These are phyloP conservation scores for Lysiphlebus fabarum DNA, from an alignment of 1,140 invertebrate genomes.

Conservation along the genomic window DNA sequence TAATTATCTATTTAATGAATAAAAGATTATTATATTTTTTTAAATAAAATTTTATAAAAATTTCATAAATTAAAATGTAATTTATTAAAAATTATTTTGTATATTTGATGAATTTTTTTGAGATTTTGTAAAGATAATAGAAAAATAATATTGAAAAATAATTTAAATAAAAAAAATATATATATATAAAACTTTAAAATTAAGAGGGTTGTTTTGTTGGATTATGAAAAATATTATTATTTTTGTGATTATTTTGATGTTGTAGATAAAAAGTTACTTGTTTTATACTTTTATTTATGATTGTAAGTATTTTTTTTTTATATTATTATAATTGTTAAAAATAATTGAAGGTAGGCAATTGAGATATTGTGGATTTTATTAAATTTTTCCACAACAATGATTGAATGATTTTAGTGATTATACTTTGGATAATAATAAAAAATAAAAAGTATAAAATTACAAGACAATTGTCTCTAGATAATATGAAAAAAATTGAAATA, in stretches of 20 bases:
- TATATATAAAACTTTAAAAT: too few species aligned
- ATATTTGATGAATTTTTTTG: not conserved
- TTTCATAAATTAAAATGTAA: not conserved
- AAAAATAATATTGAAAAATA: too few species aligned
- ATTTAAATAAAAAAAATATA: too few species aligned
- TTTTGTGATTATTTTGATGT: too few species aligned
- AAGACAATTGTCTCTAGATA: not conserved
- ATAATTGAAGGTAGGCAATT: slow-evolving; percentile 5
- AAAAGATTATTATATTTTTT: slow-evolving; percentile 36
- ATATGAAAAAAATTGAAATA: not conserved
- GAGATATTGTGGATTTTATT: slow-evolving; percentile 26
- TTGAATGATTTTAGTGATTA: not conserved
- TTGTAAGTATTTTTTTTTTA: not conserved
- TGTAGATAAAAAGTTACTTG: too few species aligned
- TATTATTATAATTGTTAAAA: too few species aligned
- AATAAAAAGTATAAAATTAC: not conserved
- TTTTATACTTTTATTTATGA: slow-evolving; percentile 5
- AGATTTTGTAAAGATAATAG: too few species aligned
- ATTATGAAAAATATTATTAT: too few species aligned
- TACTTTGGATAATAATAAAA: not conserved
- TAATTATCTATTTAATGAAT: slow-evolving; percentile 51
- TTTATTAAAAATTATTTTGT: not conserved
- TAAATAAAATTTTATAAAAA: too few species aligned
- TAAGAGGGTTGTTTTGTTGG: too few species aligned
- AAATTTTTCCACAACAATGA: slow-evolving; percentile 20